A percentile compares a stretch with the other conserved stretches of the same genome.
Conservation (phyloP, 2,797 vertebrate species). For the Bovichtus diacanthus region DNA sequence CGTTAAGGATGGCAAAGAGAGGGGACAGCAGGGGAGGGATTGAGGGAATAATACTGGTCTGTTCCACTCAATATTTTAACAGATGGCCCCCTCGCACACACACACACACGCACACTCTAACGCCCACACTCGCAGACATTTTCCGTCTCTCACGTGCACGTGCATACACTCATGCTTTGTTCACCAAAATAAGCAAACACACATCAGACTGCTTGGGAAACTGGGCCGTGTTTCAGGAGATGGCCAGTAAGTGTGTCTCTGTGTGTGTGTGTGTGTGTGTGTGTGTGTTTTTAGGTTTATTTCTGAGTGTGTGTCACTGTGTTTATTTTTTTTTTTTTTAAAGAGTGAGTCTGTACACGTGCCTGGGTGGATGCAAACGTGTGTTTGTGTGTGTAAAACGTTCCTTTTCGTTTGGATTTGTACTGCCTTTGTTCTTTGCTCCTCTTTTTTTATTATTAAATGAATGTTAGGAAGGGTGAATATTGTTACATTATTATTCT, state of each 20-base stretch:
- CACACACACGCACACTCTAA: slow-evolving; percentile 40
- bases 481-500: neutral
- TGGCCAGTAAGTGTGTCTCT: neutral
- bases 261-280: neutral
- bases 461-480: neutral
- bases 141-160: slow-evolving; percentile 16
- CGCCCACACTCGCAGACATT: slow-evolving; percentile 11
- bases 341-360: neutral
- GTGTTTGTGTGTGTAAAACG: neutral
- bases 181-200: slow-evolving; percentile 47
- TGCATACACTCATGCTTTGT: slow-evolving; percentile 19
- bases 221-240: slow-evolving; percentile 23
- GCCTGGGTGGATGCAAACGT: neutral
- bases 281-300: neutral
- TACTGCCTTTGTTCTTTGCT: neutral
- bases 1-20: slow-evolving; percentile 37
- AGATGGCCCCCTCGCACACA: slow-evolving; percentile 63
- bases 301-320: neutral
- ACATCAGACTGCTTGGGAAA: slow-evolving; percentile 18
- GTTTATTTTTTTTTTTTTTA: too few species aligned
- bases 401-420: neutral
- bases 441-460: neutral
- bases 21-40: slow-evolving; percentile 68
- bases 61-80: slow-evolving; percentile 70
- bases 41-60: slow-evolving; percentile 72